Base-by-base conservation (phyloP, 2,888 invertebrate species). In the Tenthredo notha region DNA sequence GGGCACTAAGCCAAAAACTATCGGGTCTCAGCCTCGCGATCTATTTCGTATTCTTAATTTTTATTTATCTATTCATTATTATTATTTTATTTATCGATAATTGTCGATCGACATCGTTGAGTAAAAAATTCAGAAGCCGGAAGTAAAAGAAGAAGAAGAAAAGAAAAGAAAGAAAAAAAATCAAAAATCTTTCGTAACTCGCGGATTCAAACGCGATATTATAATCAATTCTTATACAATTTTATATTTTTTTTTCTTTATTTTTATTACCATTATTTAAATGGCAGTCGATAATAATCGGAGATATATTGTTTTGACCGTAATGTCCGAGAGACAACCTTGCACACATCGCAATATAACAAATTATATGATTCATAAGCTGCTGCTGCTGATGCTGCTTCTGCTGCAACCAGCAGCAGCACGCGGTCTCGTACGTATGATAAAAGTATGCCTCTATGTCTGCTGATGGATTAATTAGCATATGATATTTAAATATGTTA, bases 1-100 rank as follows among this genome's bases (percentile, higher is more conserved):
- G 72, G 72, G 72, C 72, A 43, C 21, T 21, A 18, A 74, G 40
- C 72, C 72, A 74, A 74, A n/a, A 43, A 74, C n/a, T n/a, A n/a
- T 54, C n/a, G 54, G 54, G 54, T 10, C 21, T 29, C 21, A 43
- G 72, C 40, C 40, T 74, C 72, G 40, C 33, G 29, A 18, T 33
- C 67, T 67, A 67, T 67, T 67, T 33, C 6, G 33, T 33, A 4
- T 67, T 67, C 33, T 6, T 18, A 67, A 33, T 33, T 67, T 61
- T 21, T 61, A 12, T 25, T 25, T 12, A 61, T 12, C 12, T 18
- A 10, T 25, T 3, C 0, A 25, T 0, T 61, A 4, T 10, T 9
- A 9, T 10, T 2, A 6, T 58, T 5, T 0, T 21, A 58, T 4
- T 7, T 9, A 21, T 47, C 40, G 40, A 40, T 40, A 43, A 43